Evolutionary conservation across 2,797 vertebrate genomes (phyloP), one percentile per base, ranked within the genome.

Genomic region (Xenops minutus): DNA sequence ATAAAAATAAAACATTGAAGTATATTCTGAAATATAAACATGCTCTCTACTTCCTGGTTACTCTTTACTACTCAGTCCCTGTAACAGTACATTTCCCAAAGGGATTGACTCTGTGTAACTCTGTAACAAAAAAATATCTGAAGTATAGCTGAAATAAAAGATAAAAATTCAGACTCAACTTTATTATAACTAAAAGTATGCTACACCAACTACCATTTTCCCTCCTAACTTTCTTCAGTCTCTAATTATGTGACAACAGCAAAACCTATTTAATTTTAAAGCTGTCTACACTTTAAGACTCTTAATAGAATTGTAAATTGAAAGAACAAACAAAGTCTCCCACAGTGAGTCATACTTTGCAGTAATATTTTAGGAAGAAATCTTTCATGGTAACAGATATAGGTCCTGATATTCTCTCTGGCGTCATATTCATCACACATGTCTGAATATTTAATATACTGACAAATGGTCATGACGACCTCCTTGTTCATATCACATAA

Each of bases 1-100:
- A 92, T 76, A 89, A 92, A 93, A 95, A 95, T 93, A 89, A 93
- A 96, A 75, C 95, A 96, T 79, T 92, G 58, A 96, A 73, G 61
- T 9, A 43, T 9, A 62, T 58, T 93, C 78, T 96, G 80, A 95
- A 97, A 95, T 41, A 96, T 21, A 93, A 46, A 64, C 48, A 67
- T 68, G 54, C 23, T 92, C 68, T 77, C 67, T 76, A 96, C 59
- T 95, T 96, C 82, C 79, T 94, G 92, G 85, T 95, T 95, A 90
- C 67, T 90, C 59, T 95, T 95, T 96, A 97, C 93, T 94, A 95
- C 82, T 76, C 85, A 84, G 80, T 97, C 55, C 86, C 56, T 89
- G 87, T 93, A 96, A 95, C 61, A 86, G 37, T 49, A 46, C 68
- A 96, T 97, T 96, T 96, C 84, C 76, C 63, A 95, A 19, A 75